Base-by-base conservation (phyloP, 2,113 vertebrate species). In the Neoarius graeffei region DNA sequence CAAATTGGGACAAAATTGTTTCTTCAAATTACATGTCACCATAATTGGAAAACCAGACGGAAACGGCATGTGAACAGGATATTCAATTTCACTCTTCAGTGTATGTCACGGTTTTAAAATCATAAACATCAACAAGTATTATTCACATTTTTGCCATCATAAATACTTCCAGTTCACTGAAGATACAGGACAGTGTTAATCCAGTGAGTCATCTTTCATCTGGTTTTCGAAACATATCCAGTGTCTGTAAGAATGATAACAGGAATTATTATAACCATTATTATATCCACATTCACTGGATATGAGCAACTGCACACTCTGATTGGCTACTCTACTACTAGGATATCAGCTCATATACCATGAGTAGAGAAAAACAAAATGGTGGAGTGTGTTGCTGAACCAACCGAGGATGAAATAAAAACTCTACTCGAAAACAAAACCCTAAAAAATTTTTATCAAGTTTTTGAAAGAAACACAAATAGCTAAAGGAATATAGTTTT, bases 1-100 rank as follows among this genome's bases (percentile, higher is more conserved):
- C 30, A 62, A 82, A 82, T 62, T 62, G 57, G 57, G 57, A 82
- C 30, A 82, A 62, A 82, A 82, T 62, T 82, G 59, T 42, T 82
- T 42, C 30, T 13, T 81, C 57, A 81, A 35, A 81, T 60, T 59
- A 42, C 30, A 14, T 82, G 57, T 62, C 59, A 42, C 17, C 30
- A 7, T 62, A 57, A 82, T 48, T 62, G 57, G 30, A 82, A 42
- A 42, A 35, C 60, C 19, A 13, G 56, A 42, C 10, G 2, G 25
- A 81, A 60, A 35, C 23, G 57, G 27, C 50, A 79, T 7, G 3
- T 7, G 76, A 42, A 81, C 17, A 15, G 56, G 27, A 62, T 13
- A 10, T 60, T 62, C 56, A 25, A 23, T 60, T 81, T n/a, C 76
- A 79, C 73, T 25, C 10, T 0, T 8, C 15, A 50, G 8, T n/a